These are phyloP conservation scores for Heliconius himera DNA, from an alignment of 1,140 invertebrate species.

Conservation along the genomic window DNA sequence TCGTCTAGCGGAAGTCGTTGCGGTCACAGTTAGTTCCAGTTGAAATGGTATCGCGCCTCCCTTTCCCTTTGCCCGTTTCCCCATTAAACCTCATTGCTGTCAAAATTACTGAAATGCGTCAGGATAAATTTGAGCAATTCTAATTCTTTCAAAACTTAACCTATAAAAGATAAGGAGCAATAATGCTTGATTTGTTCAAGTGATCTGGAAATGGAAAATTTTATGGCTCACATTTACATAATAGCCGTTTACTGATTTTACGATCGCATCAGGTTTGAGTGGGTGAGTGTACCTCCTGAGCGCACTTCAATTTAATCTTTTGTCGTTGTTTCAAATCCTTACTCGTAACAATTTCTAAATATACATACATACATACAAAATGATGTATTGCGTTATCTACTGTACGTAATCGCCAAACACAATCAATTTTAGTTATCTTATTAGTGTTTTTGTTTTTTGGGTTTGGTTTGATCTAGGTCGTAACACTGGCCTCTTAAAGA, in stretches of 20 bases:
- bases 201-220: conserved; percentile 48
- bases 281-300: conserved; percentile 35
- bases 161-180: conserved; percentile 34
- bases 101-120: conserved; percentile 66
- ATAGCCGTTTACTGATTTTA: conserved; percentile 49
- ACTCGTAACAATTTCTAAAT: neutral
- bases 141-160: conserved; percentile 47
- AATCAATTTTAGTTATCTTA: neutral
- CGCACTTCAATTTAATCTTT: conserved; percentile 41
- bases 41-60: conserved; percentile 52
- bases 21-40: conserved; percentile 70
- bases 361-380: neutral
- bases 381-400: neutral
- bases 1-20: conserved; percentile 57
- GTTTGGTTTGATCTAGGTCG: neutral
- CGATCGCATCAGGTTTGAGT: conserved; percentile 41
- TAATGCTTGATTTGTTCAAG: conserved; percentile 40
- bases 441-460: neutral
- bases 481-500: neutral
- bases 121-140: conserved; percentile 55
- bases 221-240: conserved; percentile 49
- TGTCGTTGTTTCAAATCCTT: conserved; percentile 20
- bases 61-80: conserved; percentile 48
- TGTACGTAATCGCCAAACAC: neutral
- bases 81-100: conserved; percentile 63